Percentiles rank a stretch among this genome's conserved stretches.
Evolutionary conservation across 2,797 vertebrate species (phyloP).

Genomic region (Hirundo rustica): DNA sequence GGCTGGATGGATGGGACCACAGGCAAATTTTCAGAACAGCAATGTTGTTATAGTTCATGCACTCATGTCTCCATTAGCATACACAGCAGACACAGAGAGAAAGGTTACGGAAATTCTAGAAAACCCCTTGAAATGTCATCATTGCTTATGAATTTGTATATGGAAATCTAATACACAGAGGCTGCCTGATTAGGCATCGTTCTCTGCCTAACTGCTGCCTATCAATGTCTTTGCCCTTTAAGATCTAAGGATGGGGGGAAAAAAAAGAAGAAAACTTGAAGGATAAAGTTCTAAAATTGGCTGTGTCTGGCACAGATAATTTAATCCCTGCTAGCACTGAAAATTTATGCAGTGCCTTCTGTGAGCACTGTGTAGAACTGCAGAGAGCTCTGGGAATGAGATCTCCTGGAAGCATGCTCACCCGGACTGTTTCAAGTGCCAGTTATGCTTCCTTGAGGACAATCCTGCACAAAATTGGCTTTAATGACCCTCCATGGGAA

Average conservation of each 20-base stretch:
- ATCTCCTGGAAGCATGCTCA: neutral
- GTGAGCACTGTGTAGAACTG: neutral
- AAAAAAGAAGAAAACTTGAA: neutral
- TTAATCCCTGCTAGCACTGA: neutral
- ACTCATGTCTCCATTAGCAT: neutral
- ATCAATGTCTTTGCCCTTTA: slow-evolving; percentile 22
- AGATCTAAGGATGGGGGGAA: neutral
- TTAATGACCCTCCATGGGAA: neutral
- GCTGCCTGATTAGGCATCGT: neutral
- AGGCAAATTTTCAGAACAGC: neutral
- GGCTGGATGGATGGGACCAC: neutral
- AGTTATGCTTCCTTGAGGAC: neutral
- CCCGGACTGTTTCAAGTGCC: accelerated
- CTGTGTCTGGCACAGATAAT: neutral
- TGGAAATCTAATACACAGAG: slow-evolving; percentile 14
- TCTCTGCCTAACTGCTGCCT: neutral
- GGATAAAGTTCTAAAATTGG: neutral
- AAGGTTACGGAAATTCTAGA: slow-evolving; percentile 42
- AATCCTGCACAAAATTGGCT: neutral
- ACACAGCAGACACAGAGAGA: neutral
- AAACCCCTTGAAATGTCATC: slow-evolving; percentile 23
- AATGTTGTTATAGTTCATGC: neutral
- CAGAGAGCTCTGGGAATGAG: neutral
- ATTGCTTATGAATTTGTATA: slow-evolving; percentile 2
- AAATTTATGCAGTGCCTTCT: neutral